Percentiles rank a stretch among this genome's conserved stretches.
Evolutionary conservation across 2,888 invertebrate genomes (phyloP).

Genomic region (Drosophila vallismaia): DNA sequence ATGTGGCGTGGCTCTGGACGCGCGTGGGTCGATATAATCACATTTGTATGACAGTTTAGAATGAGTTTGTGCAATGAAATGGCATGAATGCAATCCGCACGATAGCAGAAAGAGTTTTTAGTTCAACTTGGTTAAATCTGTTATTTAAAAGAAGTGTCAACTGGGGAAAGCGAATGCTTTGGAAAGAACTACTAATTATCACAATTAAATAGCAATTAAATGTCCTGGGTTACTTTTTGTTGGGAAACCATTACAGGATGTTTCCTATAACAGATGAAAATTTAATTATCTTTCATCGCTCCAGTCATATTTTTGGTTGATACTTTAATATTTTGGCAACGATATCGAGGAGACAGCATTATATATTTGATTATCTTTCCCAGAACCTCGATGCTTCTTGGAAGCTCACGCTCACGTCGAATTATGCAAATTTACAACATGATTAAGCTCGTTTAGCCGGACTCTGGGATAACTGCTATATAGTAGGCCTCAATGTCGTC

Average conservation of each 20-base stretch:
- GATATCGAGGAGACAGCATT: slow-evolving; percentile 31
- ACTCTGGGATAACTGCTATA: slow-evolving; percentile 36
- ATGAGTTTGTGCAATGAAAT: slow-evolving; percentile 34
- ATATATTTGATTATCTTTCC: slow-evolving; percentile 17
- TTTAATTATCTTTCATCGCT: neutral
- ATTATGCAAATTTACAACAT: slow-evolving; percentile 78
- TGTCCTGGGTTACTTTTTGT: neutral
- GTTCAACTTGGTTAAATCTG: slow-evolving; percentile 13
- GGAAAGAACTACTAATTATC: slow-evolving; percentile 23
- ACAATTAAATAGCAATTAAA: slow-evolving; percentile 16
- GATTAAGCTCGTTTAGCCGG: slow-evolving; percentile 71
- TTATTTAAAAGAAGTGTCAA: slow-evolving; percentile 31
- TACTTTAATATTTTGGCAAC: slow-evolving; percentile 23
- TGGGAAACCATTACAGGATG: neutral
- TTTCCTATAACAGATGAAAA: neutral
- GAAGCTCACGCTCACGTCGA: slow-evolving; percentile 47
- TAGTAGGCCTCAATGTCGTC: slow-evolving; percentile 43
- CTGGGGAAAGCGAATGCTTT: slow-evolving; percentile 1
- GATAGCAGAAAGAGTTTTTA: slow-evolving; percentile 25
- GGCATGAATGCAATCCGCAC: slow-evolving; percentile 18
- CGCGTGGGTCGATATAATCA: slow-evolving; percentile 31
- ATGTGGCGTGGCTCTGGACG: neutral
- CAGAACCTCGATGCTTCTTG: slow-evolving; percentile 1
- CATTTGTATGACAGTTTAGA: slow-evolving; percentile 39
- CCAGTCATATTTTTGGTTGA: neutral